These are phyloP conservation scores for Cistogaster globosa DNA, from an alignment of 2,888 invertebrate genomes.

Conservation along the genomic window DNA sequence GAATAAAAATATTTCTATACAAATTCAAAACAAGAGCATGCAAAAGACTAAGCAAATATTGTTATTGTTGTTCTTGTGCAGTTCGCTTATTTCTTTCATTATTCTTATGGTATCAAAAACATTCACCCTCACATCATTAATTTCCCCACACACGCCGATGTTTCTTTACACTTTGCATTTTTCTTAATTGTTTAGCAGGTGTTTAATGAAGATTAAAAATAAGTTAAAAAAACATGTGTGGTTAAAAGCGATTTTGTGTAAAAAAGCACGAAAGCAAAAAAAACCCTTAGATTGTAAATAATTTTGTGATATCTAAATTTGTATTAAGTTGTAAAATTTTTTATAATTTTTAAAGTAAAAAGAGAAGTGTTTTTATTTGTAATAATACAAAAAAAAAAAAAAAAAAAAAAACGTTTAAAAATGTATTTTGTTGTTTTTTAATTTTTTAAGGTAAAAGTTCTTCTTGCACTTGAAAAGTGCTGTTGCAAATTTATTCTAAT, in stretches of 20 bases:
- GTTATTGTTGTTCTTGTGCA: neutral
- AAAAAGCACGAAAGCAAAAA: neutral
- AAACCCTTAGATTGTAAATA: neutral
- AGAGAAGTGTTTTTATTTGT: too few species aligned
- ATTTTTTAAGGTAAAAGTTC: too few species aligned
- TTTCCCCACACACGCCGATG: neutral
- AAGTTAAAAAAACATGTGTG: slow-evolving; percentile 34
- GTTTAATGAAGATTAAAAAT: slow-evolving; percentile 59
- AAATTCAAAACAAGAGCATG: slow-evolving; percentile 38
- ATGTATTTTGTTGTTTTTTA: too few species aligned
- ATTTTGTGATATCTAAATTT: too few species aligned
- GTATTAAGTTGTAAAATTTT: too few species aligned
- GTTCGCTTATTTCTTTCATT: slow-evolving; percentile 28
- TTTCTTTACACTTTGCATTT: neutral
- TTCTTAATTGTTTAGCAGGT: slow-evolving; percentile 54
- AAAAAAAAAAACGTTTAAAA: too few species aligned
- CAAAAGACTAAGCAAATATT: slow-evolving; percentile 32
- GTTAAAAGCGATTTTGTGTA: slow-evolving; percentile 24
- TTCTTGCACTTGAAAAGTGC: too few species aligned
- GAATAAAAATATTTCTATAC: slow-evolving; percentile 38
- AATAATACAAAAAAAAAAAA: too few species aligned
- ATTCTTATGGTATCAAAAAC: slow-evolving; percentile 45
- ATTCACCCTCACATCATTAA: neutral
- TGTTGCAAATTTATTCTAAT: too few species aligned
- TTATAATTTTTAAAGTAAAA: too few species aligned